Conservation (phyloP, 2,113 vertebrate species). For the Glaucidium brasilianum region DNA sequence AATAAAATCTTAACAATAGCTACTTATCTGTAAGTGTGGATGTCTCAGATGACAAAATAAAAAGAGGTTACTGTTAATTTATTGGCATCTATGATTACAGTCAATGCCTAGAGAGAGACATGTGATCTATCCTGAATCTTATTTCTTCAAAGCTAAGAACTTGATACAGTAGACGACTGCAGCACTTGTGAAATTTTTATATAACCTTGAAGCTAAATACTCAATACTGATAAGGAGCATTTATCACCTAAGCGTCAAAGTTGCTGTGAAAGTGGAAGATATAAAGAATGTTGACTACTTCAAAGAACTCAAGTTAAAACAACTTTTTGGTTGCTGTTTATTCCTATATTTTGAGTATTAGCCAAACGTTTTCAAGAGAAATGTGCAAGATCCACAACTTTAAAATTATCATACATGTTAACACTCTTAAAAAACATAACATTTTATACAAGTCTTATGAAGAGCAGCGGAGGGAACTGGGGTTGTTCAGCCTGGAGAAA, state of each 20-base stretch:
- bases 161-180: not conserved
- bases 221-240: not conserved
- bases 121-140: not conserved
- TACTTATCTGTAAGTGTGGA: not conserved
- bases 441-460: not conserved
- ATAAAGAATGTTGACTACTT: not conserved
- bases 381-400: not conserved
- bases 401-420: not conserved
- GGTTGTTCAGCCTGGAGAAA: not conserved
- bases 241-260: not conserved
- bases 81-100: not conserved
- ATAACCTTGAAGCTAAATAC: not conserved
- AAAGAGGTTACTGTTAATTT: not conserved
- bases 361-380: not conserved
- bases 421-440: not conserved
- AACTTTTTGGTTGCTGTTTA: not conserved
- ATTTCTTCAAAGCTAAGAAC: not conserved
- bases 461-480: not conserved
- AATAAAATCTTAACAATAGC: not conserved
- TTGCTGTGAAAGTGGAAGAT: not conserved
- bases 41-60: not conserved
- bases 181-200: not conserved
- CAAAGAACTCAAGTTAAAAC: not conserved
- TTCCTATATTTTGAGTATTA: not conserved
- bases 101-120: not conserved